These are phyloP conservation scores for Aspidiotus destructor DNA, from an alignment of 2,888 invertebrate genomes.

Conservation along the genomic window DNA sequence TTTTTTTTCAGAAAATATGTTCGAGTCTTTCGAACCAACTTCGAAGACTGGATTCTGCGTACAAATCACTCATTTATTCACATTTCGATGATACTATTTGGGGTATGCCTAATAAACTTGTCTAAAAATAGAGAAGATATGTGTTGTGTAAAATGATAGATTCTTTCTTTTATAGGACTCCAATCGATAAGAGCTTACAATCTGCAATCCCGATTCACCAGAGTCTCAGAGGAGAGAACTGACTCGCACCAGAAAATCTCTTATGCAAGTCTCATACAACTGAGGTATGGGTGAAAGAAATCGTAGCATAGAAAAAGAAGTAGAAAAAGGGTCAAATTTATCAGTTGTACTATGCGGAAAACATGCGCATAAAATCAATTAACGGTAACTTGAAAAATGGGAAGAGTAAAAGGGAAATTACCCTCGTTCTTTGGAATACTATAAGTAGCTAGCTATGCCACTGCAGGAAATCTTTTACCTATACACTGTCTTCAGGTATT, in stretches of 20 bases:
- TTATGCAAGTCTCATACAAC: conserved; percentile 84
- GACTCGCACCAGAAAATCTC: conserved; percentile 89
- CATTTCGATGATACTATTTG: conserved; percentile 93
- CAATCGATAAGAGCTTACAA: conserved; percentile 78
- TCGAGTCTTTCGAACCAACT: conserved; percentile 87
- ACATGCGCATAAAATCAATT: too few species aligned
- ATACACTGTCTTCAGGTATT: too few species aligned
- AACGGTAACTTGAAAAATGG: not conserved
- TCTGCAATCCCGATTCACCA: conserved; percentile 70
- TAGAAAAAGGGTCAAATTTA: too few species aligned
- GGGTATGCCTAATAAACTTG: conserved; percentile 38
- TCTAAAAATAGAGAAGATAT: not conserved
- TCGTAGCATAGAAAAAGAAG: too few species aligned
- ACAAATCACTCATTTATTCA: conserved; percentile 91
- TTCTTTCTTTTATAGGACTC: conserved; percentile 44
- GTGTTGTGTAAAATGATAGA: too few species aligned
- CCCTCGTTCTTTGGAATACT: not conserved
- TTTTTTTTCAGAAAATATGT: conserved; percentile 64
- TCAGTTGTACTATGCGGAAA: too few species aligned
- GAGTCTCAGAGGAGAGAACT: conserved; percentile 77
- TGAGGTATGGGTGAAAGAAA: conserved; percentile 47
- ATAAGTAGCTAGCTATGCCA: not conserved
- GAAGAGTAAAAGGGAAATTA: not conserved
- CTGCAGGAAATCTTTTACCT: too few species aligned
- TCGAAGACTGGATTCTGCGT: conserved; percentile 85